Conservation (phyloP, 2,888 invertebrate genomes). For the Phorcus lineatus region DNA sequence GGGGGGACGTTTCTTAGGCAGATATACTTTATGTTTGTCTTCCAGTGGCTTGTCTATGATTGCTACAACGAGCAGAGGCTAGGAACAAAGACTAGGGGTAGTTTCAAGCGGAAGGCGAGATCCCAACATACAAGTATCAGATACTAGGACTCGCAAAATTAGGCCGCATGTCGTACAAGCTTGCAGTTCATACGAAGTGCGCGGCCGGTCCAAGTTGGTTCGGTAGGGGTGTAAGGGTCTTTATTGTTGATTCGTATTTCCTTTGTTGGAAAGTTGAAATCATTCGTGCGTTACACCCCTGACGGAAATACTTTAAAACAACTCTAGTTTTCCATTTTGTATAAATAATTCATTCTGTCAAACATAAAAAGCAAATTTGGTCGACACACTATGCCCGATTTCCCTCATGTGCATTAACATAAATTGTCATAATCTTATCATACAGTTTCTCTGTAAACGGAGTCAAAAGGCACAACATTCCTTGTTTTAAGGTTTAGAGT, state of each 20-base stretch:
- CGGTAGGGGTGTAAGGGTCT: not conserved
- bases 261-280: conserved; percentile 18
- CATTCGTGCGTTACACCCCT: conserved; percentile 19
- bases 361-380: not conserved
- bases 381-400: not conserved
- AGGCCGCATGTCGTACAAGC: conserved; percentile 29
- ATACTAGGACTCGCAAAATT: conserved; percentile 24
- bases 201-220: conserved; percentile 2
- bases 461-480: too few relatives aligned
- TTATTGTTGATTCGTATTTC: conserved; percentile 16
- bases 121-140: conserved; percentile 13
- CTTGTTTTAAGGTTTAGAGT: too few relatives aligned
- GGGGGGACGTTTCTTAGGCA: not conserved
- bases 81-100: conserved; percentile 14
- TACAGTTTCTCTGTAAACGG: not conserved
- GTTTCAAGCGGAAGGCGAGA: not conserved
- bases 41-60: not conserved
- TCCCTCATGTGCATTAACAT: conserved; percentile 24
- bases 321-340: not conserved
- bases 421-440: conserved; percentile 27
- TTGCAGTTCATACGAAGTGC: conserved; percentile 26
- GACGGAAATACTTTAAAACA: not conserved
- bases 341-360: not conserved
- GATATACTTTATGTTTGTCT: not conserved
- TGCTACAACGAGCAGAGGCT: not conserved